These are phyloP conservation scores for Ptychadena robeensis DNA, from an alignment of 2,797 vertebrate species.

Conservation along the genomic window DNA sequence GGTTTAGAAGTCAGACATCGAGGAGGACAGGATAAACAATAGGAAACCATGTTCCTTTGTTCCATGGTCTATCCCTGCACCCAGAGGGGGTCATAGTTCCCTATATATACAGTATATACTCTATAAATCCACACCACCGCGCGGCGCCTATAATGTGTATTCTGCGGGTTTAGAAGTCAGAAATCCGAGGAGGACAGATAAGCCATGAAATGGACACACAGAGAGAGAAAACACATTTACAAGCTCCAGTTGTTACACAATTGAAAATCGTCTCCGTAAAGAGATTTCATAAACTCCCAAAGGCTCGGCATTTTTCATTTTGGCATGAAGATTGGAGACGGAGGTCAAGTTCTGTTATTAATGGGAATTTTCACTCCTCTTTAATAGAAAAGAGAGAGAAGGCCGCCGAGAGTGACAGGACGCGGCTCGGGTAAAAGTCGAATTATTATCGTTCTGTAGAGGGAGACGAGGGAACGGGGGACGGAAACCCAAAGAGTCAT, in stretches of 20 bases:
- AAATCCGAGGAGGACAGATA: neutral
- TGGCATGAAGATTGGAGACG: slow-evolving; percentile 12
- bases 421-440: neutral
- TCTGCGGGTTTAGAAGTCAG: neutral
- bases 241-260: neutral
- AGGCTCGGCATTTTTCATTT: slow-evolving; percentile 19
- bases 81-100: no score
- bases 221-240: slow-evolving; percentile 11
- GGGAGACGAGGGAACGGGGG: neutral
- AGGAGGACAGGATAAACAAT: no score
- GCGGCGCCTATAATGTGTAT: neutral
- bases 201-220: slow-evolving; percentile 20
- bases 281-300: neutral
- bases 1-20: no score
- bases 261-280: slow-evolving; percentile 20
- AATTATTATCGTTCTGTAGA: neutral
- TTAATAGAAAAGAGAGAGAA: slow-evolving; percentile 8
- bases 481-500: no score
- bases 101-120: neutral
- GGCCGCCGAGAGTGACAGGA: slow-evolving; percentile 1
- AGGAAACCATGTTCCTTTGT: no score
- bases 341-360: neutral
- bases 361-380: slow-evolving; percentile 15
- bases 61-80: no score
- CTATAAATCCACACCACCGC: no score